Evolutionary conservation across 1,140 invertebrate species (phyloP).

Genomic region (Eumeta japonica): DNA sequence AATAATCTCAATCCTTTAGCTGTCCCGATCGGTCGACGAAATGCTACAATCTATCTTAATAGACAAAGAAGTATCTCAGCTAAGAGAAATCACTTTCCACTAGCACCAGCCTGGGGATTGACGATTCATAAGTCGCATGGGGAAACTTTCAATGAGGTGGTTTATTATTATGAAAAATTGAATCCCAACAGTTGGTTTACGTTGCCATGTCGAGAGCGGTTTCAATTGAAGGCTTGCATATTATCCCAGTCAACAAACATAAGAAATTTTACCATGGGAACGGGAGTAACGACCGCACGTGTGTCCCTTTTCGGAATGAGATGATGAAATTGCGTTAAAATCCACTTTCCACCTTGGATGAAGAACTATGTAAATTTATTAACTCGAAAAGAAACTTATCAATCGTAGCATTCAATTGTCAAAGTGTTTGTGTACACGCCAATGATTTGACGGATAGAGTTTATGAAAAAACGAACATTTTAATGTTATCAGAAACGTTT

Average conservation of each 20-base stretch:
- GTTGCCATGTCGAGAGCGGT: conserved; percentile 29
- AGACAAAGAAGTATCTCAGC: conserved; percentile 11
- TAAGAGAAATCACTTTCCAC: conserved; percentile 21
- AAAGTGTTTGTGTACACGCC: neutral
- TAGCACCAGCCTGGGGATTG: conserved; percentile 17
- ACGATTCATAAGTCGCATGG: conserved; percentile 33
- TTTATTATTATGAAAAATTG: conserved; percentile 24
- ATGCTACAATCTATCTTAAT: too few species aligned
- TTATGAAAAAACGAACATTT: neutral
- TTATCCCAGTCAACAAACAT: conserved; percentile 14
- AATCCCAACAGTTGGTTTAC: conserved; percentile 23
- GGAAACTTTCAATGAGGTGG: conserved; percentile 27
- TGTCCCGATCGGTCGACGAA: neutral
- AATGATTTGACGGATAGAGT: neutral
- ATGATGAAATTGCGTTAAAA: neutral
- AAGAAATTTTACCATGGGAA: neutral
- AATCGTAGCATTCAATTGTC: neutral
- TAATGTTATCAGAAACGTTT: neutral
- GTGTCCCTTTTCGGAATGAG: neutral
- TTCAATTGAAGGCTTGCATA: conserved; percentile 22
- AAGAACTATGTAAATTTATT: neutral
- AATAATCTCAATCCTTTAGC: neutral
- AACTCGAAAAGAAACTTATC: neutral
- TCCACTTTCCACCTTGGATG: neutral
- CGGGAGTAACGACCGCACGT: neutral